These are phyloP conservation scores for Chrysochloris asiatica DNA, from an alignment of 2,113 vertebrate species.

Conservation along the genomic window DNA sequence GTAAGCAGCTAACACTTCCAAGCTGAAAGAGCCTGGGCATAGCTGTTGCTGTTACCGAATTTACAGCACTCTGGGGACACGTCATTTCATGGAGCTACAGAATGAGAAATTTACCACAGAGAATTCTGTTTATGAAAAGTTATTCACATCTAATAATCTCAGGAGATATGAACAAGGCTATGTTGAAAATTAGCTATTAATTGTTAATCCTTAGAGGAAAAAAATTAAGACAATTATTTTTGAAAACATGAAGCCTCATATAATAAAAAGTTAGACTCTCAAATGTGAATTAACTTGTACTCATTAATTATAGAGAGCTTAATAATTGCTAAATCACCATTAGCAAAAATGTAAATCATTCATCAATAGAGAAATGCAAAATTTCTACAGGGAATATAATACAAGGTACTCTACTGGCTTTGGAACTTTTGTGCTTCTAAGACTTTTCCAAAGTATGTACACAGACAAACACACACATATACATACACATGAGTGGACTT, in stretches of 20 bases:
- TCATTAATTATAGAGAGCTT: conserved; percentile 57
- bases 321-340: conserved; percentile 57
- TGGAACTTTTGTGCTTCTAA: neutral
- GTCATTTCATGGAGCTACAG: neutral
- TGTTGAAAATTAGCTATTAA: conserved; percentile 51
- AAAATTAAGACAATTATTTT: conserved; percentile 56
- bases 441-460: too few relatives aligned
- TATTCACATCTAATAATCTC: conserved; percentile 56
- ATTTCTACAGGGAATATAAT: neutral
- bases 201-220: conserved; percentile 51
- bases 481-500: too few relatives aligned
- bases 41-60: neutral
- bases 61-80: neutral
- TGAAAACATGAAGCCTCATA: conserved; percentile 42
- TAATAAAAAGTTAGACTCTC: conserved; percentile 41
- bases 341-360: conserved; percentile 43
- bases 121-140: conserved; percentile 64
- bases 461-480: too few relatives aligned
- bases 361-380: neutral
- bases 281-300: conserved; percentile 43
- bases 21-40: neutral
- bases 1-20: neutral
- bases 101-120: conserved; percentile 32
- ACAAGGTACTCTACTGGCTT: neutral
- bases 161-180: neutral